These are phyloP conservation scores for Climacteris rufus DNA, from an alignment of 2,113 vertebrate genomes.

Conservation along the genomic window DNA sequence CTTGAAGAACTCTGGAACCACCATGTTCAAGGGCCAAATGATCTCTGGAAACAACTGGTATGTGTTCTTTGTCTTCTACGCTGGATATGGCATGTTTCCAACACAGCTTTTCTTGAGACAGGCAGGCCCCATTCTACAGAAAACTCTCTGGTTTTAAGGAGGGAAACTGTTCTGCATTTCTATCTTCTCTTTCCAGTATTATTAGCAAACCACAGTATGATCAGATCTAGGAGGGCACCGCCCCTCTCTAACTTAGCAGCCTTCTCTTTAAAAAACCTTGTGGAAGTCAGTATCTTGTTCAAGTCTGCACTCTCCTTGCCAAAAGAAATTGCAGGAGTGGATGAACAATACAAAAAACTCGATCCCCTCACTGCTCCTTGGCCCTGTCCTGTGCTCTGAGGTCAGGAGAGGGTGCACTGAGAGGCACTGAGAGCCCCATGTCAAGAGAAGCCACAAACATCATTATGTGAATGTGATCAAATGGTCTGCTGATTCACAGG, in stretches of 20 bases:
- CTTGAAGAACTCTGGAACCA: background rate
- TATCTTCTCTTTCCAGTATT: background rate
- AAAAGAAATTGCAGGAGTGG: background rate
- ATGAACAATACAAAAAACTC: background rate
- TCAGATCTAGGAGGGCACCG: background rate
- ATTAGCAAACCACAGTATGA: background rate
- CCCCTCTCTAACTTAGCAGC: background rate
- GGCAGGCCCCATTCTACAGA: background rate
- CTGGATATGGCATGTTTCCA: background rate
- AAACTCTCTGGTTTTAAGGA: background rate
- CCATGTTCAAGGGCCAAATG: background rate
- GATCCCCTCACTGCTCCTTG: background rate
- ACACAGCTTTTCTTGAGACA: background rate
- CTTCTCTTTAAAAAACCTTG: background rate
- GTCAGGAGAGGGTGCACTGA: background rate
- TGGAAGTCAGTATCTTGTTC: background rate
- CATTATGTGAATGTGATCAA: background rate
- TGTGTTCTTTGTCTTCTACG: background rate
- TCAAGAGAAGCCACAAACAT: background rate
- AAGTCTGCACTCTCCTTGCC: background rate
- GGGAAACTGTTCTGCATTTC: background rate
- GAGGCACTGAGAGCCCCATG: too few species aligned
- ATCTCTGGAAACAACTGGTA: conserved; percentile 39
- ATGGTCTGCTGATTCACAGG: background rate
- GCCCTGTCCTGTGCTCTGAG: background rate